Base-by-base conservation (phyloP, 2,888 invertebrate genomes). In the Macrosoma leucophasiata region DNA sequence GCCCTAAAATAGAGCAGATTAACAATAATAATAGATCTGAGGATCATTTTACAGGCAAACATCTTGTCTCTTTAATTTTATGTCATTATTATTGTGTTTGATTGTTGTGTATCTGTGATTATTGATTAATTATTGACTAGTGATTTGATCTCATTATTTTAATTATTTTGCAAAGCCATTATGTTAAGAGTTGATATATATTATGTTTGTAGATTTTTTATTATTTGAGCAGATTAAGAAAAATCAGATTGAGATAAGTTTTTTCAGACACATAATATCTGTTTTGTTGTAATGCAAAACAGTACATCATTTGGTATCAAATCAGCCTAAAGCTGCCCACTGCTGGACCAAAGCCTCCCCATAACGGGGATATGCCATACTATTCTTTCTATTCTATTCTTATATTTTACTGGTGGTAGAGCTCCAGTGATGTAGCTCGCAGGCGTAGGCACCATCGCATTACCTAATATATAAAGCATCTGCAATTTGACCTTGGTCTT, bases 281-380 rank as follows among this genome's bases (percentile, higher is more conserved):
- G 29, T 29, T 29, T 29, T 29, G 29, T 20, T 13, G 19, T 29
- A 7, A 14, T 20, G 20, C 25, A 32, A 32, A 32, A 25, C 32
- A 25, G 32, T 3, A n/a, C n/a, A n/a, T n/a, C n/a, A n/a, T n/a
- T n/a, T n/a, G n/a, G n/a, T n/a, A n/a, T n/a, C n/a, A n/a, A n/a
- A n/a, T n/a, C n/a, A n/a, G n/a, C n/a, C n/a, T n/a, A n/a, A n/a
- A n/a, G n/a, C n/a, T n/a, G n/a, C n/a, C n/a, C n/a, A n/a, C n/a
- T n/a, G n/a, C n/a, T n/a, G n/a, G n/a, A n/a, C n/a, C n/a, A n/a
- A n/a, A n/a, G n/a, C n/a, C n/a, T n/a, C n/a, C n/a, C n/a, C n/a
- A n/a, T n/a, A n/a, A n/a, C n/a, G n/a, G n/a, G n/a, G n/a, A n/a
- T n/a, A n/a, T n/a, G n/a, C n/a, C n/a, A n/a, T n/a, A n/a, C n/a